Base-by-base conservation (phyloP, 2,797 vertebrate species). In the Rhinella marina region DNA sequence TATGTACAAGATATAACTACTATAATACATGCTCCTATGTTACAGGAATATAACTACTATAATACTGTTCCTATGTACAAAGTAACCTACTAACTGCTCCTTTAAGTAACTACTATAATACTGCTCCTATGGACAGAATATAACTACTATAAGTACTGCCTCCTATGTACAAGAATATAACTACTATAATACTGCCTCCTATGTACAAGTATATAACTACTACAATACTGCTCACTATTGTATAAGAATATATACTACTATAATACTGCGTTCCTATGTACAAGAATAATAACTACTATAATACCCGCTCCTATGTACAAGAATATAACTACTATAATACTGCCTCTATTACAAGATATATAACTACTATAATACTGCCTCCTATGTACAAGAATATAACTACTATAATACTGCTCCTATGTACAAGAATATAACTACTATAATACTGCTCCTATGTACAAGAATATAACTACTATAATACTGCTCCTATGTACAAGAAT, bases 51-150 rank as follows among this genome's bases (percentile, higher is more conserved):
- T 59, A 59, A 59, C 57, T 59, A 59, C 57, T 59, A 59, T 59
- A 59, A 59, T 59, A 59, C 57, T 59, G 57, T 16, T 14, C 56
- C 57, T 59, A 59, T 59, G 3, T 59, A 62, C 21, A 62, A 23
- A 62, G 23, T 62, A 62, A n/a, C n/a, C n/a, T n/a, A n/a, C n/a
- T n/a, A n/a, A n/a, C n/a, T n/a, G n/a, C n/a, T n/a, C n/a, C n/a
- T n/a, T n/a, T n/a, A n/a, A n/a, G n/a, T n/a, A 66, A 66, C 64
- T 66, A 66, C 64, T 66, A 66, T 66, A 66, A n/a, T n/a, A n/a
- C n/a, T n/a, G n/a, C 21, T 21, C 21, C 7, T 61, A 61, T 54
- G n/a, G 4, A 54, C 59, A 61, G 59, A 61, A 61, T 61, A 61
- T 61, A 61, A 61, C 59, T 61, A 61, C 59, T 61, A 61, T 61